These are phyloP conservation scores for Phengaris arion DNA, from an alignment of 2,888 invertebrate species.

Conservation along the genomic window DNA sequence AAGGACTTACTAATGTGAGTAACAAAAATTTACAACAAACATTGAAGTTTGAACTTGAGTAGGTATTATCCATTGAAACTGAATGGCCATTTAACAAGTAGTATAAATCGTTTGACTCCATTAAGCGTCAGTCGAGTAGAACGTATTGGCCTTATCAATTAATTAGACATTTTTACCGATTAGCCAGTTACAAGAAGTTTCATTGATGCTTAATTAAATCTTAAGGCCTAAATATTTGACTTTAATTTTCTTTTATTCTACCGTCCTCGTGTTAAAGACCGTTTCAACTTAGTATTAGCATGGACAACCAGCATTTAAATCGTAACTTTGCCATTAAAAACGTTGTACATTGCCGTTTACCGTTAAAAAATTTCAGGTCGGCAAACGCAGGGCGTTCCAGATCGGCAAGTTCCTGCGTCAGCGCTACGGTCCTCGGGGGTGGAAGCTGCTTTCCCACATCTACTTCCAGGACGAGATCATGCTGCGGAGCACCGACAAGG, in stretches of 20 bases:
- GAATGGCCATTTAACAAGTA: background rate
- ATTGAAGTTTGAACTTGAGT: too few species aligned
- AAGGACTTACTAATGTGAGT: conserved; percentile 62
- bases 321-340: too few species aligned
- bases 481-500: conserved; percentile 67
- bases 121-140: conserved; percentile 2
- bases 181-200: background rate
- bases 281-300: too few species aligned
- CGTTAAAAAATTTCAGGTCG: conserved; percentile 49
- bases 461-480: conserved; percentile 59
- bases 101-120: background rate
- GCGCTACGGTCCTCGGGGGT: conserved; percentile 55
- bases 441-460: conserved; percentile 54
- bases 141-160: conserved; percentile 1
- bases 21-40: too few species aligned
- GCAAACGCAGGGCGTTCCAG: conserved; percentile 61
- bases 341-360: too few species aligned
- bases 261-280: too few species aligned
- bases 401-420: conserved; percentile 61
- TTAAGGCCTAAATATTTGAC: too few species aligned
- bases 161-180: background rate
- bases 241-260: too few species aligned
- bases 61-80: too few species aligned
- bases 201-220: too few species aligned
- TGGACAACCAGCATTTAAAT: too few species aligned